A percentile compares a stretch with the other conserved stretches of the same genome.
Conservation (phyloP, 2,113 vertebrate species). For the Orycteropus afer region DNA sequence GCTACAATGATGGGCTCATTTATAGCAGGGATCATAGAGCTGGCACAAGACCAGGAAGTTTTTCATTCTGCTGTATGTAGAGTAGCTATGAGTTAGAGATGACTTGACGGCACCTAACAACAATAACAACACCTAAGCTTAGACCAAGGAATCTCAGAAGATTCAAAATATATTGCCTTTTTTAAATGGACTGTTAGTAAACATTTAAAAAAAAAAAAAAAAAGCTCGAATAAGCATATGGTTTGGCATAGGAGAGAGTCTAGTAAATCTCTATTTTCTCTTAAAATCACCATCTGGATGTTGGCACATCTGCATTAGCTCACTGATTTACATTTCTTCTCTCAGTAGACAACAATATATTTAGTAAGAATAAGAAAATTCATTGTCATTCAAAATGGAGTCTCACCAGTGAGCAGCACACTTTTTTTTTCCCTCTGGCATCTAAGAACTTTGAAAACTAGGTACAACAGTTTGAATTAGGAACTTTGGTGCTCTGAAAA, state of each 20-base stretch:
- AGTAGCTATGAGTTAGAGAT: too few relatives aligned
- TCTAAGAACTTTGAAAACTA: too few relatives aligned
- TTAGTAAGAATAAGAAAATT: slow-evolving; percentile 43
- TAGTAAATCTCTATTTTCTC: slow-evolving; percentile 44
- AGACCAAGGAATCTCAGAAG: neutral
- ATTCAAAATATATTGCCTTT: neutral
- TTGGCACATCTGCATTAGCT: slow-evolving; percentile 11
- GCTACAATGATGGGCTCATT: too few relatives aligned
- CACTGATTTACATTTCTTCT: slow-evolving; percentile 55
- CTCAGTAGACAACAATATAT: neutral
- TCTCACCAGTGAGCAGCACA: too few relatives aligned
- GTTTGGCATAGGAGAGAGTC: neutral
- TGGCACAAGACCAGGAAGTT: too few relatives aligned
- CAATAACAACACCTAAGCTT: neutral
- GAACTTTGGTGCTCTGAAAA: too few relatives aligned
- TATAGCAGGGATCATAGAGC: too few relatives aligned
- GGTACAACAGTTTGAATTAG: too few relatives aligned
- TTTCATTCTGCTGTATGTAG: too few relatives aligned
- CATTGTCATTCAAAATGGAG: too few relatives aligned
- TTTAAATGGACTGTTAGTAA: slow-evolving; percentile 50
- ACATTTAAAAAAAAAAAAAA: neutral
- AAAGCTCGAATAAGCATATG: slow-evolving; percentile 17
- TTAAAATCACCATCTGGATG: slow-evolving; percentile 41
- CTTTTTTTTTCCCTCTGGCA: too few relatives aligned
- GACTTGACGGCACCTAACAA: too few relatives aligned